Evolutionary conservation across 2,888 invertebrate genomes (phyloP), one percentile per base, ranked within the genome.

Genomic region (Barypeithes pellucidus): DNA sequence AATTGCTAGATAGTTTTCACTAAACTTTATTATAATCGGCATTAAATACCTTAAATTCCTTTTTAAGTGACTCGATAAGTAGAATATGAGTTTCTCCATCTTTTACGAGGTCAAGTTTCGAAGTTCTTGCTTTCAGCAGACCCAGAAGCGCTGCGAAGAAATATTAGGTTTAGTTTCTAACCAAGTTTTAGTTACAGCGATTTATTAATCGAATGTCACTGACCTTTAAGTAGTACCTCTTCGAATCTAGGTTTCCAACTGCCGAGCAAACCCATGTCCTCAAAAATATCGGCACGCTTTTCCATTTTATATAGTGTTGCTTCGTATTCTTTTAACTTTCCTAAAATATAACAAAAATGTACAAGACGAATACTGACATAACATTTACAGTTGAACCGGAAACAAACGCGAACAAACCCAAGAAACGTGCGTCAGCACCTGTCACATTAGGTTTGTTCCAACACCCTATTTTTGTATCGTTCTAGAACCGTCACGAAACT

Each of bases 11-110:
- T n/a, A n/a, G n/a, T n/a, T n/a, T n/a, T n/a, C n/a, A n/a, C n/a
- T n/a, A n/a, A n/a, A n/a, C n/a, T n/a, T n/a, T n/a, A n/a, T n/a
- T n/a, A n/a, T n/a, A n/a, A n/a, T n/a, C n/a, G n/a, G n/a, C n/a
- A n/a, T n/a, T n/a, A n/a, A n/a, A n/a, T 81, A 89, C 87, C 80
- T 88, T 89, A 82, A 91, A 93, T 82, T 93, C 91, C 75, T 90
- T 91, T 82, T 92, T 93, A 77, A 91, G 81, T 1, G 84, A 83
- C 39, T 92, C 91, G 59, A 93, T 84, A 16, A 90, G 79, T 52
- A 88, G 87, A 29, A 91, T 79, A 80, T 90, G 90, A 12, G 83
- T 82, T 60, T 85, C 84, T 3, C 89, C 91, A 79, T 88, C 88
- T 68, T 88, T 85, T 4, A 88, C 77, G 33, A 84, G 77, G n/a